Evolutionary conservation across 2,888 invertebrate species (phyloP).

Genomic region (Danaus chrysippus): DNA sequence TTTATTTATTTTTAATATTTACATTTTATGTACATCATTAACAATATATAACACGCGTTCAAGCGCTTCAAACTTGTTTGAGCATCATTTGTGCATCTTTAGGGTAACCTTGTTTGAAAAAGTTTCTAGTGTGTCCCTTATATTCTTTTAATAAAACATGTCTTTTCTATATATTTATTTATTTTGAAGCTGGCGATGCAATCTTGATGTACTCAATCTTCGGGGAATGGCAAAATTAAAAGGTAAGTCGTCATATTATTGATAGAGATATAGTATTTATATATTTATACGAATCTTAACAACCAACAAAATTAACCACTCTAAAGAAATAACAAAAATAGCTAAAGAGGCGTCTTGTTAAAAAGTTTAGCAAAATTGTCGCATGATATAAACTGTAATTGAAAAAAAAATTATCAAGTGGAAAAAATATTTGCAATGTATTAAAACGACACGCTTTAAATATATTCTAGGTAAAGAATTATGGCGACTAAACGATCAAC

Average conservation of each 20-base stretch:
- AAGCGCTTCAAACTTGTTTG: conserved; percentile 59
- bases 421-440: conserved; percentile 13
- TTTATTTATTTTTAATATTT: conserved; percentile 74
- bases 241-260: not conserved
- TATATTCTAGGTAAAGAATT: conserved; percentile 11
- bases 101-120: conserved; percentile 12
- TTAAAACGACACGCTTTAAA: conserved; percentile 24
- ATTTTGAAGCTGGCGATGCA: not conserved
- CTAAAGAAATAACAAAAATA: not conserved
- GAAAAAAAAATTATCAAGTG: not conserved
- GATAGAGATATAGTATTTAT: not conserved
- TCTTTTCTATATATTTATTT: conserved; percentile 5
- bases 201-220: not conserved
- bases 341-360: not conserved
- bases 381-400: not conserved
- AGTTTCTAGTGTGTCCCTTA: no score
- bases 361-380: not conserved
- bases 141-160: not conserved
- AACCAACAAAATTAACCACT: conserved; percentile 1
- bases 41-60: conserved; percentile 46
- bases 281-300: not conserved
- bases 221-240: not conserved
- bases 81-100: conserved; percentile 46
- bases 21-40: conserved; percentile 76
- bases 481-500: conserved; percentile 13